Percentiles rank a stretch among this genome's conserved stretches.
Conservation (phyloP, 2,113 vertebrate genomes). For the Dolichotis patagonum region DNA sequence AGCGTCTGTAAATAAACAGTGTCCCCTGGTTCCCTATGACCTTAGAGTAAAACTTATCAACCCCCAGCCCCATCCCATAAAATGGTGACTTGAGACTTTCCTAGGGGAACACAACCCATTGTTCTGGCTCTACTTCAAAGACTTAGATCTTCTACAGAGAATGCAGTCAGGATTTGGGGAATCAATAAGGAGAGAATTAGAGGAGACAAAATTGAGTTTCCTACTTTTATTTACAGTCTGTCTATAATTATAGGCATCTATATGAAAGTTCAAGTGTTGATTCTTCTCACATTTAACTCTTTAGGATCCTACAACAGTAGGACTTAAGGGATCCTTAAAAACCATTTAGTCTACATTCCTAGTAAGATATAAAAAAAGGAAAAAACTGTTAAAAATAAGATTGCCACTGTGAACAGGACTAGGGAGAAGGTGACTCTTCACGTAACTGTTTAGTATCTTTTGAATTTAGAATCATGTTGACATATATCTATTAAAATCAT, state of each 20-base stretch:
- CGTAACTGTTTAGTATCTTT: neutral
- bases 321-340: neutral
- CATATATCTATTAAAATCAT: neutral
- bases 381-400: neutral
- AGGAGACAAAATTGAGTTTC: neutral
- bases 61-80: neutral
- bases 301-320: neutral
- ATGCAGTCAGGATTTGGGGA: neutral
- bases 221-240: neutral
- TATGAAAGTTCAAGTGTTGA: neutral
- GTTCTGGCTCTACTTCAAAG: neutral
- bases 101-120: neutral
- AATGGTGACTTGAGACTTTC: neutral
- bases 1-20: neutral
- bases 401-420: neutral
- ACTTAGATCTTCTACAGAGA: neutral
- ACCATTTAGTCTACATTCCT: neutral
- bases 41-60: neutral
- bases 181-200: neutral
- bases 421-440: neutral
- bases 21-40: neutral
- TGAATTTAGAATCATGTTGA: constrained; percentile 19
- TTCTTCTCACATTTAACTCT: neutral
- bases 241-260: neutral
- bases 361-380: neutral